Base-by-base conservation (phyloP, 2,113 vertebrate species). In the Nasalis larvatus region DNA sequence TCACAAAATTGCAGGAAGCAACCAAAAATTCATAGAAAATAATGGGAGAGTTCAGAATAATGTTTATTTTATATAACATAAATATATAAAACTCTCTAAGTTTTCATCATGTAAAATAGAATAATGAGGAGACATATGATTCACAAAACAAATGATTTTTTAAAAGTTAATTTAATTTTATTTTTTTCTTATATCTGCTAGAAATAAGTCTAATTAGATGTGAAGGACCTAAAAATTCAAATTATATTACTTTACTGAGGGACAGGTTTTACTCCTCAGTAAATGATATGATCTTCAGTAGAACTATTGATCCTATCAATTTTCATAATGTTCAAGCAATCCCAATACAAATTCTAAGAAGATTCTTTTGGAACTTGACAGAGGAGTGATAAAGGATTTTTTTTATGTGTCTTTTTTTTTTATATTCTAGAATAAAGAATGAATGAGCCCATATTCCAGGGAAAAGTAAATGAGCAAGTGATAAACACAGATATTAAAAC, bases 371-470 rank as follows among this genome's bases (percentile, higher is more conserved):
- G 27, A 89, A 80, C 6, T 84, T 56, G 40, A 40, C 17, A 78
- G 69, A 86, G 40, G 60, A 1, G 56, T 69, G 12, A 47, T 78
- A 56, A 90, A 54, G 2, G 4, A 16, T 58, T 37, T 42, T 40
- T 40, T 60, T 63, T 30, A 25, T 60, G 27, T 60, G 58, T 60
- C 47, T 49, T 25, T 63, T 4, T 27, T 4, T 60, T 27, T n/a
- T 54, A 54, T 30, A 30, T 63, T 63, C 58, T 95, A 49, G n/a
- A 77, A 11, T 81, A 77, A 76, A 89, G 83, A 96, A 80, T 97
- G 49, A 20, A 73, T 88, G 27, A 85, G 6, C 1, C 4, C 1
- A 2, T 66, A 77, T 87, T 85, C 84, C 92, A 90, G 87, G 9
- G 4, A 52, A 45, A 77, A 83, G 49, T 94, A 68, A 66, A 58